Evolutionary conservation across 35 echinoderm and acorn worm species (phyloP), one percentile per base, ranked within the genome.

Genomic region (Amphiura filiformis): DNA sequence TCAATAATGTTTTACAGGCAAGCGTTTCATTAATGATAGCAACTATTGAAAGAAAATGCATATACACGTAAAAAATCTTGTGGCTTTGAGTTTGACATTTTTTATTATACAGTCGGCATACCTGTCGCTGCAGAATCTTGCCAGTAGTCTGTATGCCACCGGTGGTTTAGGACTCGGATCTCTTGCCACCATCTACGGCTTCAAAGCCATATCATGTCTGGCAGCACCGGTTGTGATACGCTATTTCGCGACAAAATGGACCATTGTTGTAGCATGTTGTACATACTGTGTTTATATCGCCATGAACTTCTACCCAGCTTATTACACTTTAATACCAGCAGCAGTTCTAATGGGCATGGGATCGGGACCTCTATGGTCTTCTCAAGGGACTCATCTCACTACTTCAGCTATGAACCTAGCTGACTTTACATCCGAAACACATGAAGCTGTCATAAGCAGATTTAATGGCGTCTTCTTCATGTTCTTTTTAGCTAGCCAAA

Each of bases 401-500:
- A n/a, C n/a, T n/a, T 84, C 88, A 34, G 88, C 88, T 2, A 40
- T 90, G 34, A 76, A 84, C 33, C 31, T 75, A 13, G 88, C 88
- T 18, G 81, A 83, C 17, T 13, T 90, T 20, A 78, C 57, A 18
- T 34, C 26, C 20, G 88, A 84, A n/a, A n/a, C n/a, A n/a, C n/a
- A n/a, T n/a, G n/a, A n/a, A n/a, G n/a, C n/a, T n/a, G n/a, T n/a
- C n/a, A 76, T 90, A 3, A 90, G 76, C 44, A 80, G 81, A 20
- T 90, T 90, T 40, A 90, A 90, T 78, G 80, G 88, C 26, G 42
- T 90, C 0, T 84, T 90, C 33, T 77, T 76, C 35, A 35, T 57
- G 30, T 84, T 90, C n/a, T n/a, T n/a, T n/a, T n/a, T n/a, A n/a
- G n/a, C n/a, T n/a, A n/a, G n/a, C n/a, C n/a, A n/a, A n/a, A n/a